Conservation (phyloP, 2,888 invertebrate genomes). For the Physocephala rufipes region DNA sequence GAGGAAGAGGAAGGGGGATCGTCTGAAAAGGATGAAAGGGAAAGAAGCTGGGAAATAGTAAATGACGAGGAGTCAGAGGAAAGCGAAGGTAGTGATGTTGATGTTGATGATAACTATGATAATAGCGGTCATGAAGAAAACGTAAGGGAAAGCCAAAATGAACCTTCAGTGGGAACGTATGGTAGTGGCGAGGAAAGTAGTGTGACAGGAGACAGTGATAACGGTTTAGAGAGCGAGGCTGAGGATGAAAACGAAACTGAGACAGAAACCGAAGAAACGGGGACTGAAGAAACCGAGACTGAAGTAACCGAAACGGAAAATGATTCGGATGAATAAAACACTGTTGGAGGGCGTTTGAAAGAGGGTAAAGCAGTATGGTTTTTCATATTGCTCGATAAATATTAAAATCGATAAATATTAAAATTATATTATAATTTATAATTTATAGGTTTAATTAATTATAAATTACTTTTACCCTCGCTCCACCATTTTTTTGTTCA, state of each 20-base stretch:
- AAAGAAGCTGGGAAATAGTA: slow-evolving; percentile 19
- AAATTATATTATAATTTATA: no score
- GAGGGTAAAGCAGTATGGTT: no score
- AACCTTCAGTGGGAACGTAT: neutral
- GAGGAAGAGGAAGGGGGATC: slow-evolving; percentile 42
- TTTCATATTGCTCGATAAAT: no score
- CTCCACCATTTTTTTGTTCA: no score
- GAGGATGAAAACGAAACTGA: slow-evolving; percentile 8
- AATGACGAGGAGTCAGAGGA: slow-evolving; percentile 23
- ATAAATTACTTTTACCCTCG: no score
- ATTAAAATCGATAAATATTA: no score
- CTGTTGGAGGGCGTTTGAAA: slow-evolving; percentile 25
- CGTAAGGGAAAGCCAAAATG: neutral
- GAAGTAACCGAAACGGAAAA: slow-evolving; percentile 31
- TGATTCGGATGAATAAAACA: slow-evolving; percentile 38
- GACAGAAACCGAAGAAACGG: slow-evolving; percentile 29
- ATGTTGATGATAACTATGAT: neutral
- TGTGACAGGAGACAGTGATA: neutral
- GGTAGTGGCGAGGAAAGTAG: neutral
- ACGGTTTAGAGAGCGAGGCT: slow-evolving; percentile 5
- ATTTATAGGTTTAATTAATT: no score
- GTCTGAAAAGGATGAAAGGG: slow-evolving; percentile 44
- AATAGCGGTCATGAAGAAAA: neutral
- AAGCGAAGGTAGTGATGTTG: neutral
- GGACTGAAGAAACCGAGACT: slow-evolving; percentile 27